Evolutionary conservation across 2,888 invertebrate species (phyloP).

Genomic region (Plusia festucae): DNA sequence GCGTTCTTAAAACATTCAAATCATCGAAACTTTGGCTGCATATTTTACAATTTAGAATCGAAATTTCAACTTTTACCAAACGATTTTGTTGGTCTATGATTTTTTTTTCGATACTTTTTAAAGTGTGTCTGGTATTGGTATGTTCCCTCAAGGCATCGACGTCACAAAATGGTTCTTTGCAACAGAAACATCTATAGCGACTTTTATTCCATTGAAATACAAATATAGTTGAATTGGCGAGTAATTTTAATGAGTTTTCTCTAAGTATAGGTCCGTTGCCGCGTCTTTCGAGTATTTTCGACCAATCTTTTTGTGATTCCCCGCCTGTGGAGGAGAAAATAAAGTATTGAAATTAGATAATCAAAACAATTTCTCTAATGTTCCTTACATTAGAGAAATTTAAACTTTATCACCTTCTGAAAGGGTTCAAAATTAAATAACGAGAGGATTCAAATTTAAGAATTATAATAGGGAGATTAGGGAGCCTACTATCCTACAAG

Average conservation of each 20-base stretch:
- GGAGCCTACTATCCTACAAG: too few species aligned
- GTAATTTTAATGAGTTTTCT: constrained; percentile 87
- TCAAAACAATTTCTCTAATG: too few species aligned
- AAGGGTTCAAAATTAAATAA: too few species aligned
- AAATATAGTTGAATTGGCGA: constrained; percentile 77
- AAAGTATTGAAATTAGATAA: too few species aligned
- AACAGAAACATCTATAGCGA: constrained; percentile 79
- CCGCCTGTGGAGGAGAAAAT: constrained; percentile 34
- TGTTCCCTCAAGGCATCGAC: constrained; percentile 72
- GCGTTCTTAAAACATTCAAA: constrained; percentile 64
- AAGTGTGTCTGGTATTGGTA: constrained; percentile 63
- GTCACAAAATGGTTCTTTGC: constrained; percentile 78
- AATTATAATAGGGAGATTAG: too few species aligned
- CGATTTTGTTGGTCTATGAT: constrained; percentile 79
- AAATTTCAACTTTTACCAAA: constrained; percentile 80
- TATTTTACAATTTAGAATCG: constrained; percentile 72
- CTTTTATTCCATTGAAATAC: constrained; percentile 84
- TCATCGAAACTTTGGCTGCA: constrained; percentile 63
- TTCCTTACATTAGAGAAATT: too few species aligned
- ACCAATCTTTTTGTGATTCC: constrained; percentile 61
- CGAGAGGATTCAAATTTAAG: too few species aligned
- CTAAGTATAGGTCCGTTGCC: constrained; percentile 73
- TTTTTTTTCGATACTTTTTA: constrained; percentile 74
- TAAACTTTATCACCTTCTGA: too few species aligned
- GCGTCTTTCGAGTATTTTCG: constrained; percentile 70